Evolutionary conservation across 2,888 invertebrate genomes (phyloP), one percentile per base, ranked within the genome.

Genomic region (Periphyllus acericola): DNA sequence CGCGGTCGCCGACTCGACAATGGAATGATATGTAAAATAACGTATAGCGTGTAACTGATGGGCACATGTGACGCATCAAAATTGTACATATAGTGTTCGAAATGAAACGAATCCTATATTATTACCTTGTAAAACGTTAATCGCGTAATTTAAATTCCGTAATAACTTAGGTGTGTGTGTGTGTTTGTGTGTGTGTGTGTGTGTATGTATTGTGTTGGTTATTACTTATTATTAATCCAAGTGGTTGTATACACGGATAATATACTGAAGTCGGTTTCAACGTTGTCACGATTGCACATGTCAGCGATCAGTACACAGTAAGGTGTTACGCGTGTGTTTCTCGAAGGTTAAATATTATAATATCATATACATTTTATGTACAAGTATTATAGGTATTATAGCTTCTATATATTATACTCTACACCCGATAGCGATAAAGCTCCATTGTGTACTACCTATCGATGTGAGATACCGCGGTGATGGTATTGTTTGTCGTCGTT

Each of bases 301-400:
- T 60, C 21, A 55, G 55, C 21, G 55, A 55, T 55, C 55, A 55
- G 55, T 55, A 21, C 21, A 55, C 21, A 9, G 14, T 68, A 68
- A 25, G 29, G 32, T 32, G 29, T 71, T 71, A 71, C 29, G 29
- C 17, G 71, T 32, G 32, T 32, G 29, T 60, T 60, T 71, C 4
- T 71, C 14, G 71, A 71, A 71, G 71, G 71, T 71, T 71, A n/a
- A 29, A 68, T 68, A 32, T 68, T 68, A 71, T 71, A 60, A 21
- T 60, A 60, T 6, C 21, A 60, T 46, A 14, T 46, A 46, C 6
- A 40, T 46, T n/a, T 14, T 46, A 60, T 60, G 21, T 60, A 25
- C 60, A 25, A 3, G 5, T 21, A 25, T 60, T 60, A 60, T 4
- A 6, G 5, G 0, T 60, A 14, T 3, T 60, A 21, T 25, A 25